These are phyloP conservation scores for Strongylocentrotus purpuratus DNA, from an alignment of 35 echinoderm and acorn worm species.

Conservation along the genomic window DNA sequence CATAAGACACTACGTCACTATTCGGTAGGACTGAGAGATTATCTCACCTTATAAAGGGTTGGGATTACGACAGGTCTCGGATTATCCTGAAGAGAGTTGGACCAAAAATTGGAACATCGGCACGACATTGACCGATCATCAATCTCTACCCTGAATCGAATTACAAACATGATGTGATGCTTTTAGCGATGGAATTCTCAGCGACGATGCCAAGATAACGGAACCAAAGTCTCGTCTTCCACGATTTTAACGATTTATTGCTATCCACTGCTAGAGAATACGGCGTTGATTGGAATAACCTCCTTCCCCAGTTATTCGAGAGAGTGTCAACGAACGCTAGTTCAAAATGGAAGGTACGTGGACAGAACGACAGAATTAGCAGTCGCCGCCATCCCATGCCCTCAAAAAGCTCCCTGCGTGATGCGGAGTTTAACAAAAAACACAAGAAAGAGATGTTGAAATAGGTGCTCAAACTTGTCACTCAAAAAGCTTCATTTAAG, in stretches of 20 bases:
- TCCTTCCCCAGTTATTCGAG: background rate
- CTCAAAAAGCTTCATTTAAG: no score
- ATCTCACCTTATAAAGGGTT: background rate
- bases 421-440: no score
- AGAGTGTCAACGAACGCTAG: background rate
- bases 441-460: no score
- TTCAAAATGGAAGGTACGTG: background rate
- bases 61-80: background rate
- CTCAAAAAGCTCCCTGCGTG: no score
- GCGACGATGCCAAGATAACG: background rate
- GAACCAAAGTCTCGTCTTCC: background rate
- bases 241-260: conserved; percentile 5
- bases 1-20: no score
- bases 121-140: background rate
- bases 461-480: no score
- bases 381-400: no score
- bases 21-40: background rate
- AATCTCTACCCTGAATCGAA: background rate
- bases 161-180: background rate
- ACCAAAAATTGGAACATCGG: background rate
- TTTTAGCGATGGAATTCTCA: background rate
- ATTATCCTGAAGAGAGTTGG: background rate
- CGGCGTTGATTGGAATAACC: background rate
- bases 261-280: background rate
- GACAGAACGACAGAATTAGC: background rate